Percentiles rank a stretch among this genome's conserved stretches.
These are phyloP conservation scores for Mola mola DNA, from an alignment of 2,113 vertebrate genomes.

Conservation along the genomic window DNA sequence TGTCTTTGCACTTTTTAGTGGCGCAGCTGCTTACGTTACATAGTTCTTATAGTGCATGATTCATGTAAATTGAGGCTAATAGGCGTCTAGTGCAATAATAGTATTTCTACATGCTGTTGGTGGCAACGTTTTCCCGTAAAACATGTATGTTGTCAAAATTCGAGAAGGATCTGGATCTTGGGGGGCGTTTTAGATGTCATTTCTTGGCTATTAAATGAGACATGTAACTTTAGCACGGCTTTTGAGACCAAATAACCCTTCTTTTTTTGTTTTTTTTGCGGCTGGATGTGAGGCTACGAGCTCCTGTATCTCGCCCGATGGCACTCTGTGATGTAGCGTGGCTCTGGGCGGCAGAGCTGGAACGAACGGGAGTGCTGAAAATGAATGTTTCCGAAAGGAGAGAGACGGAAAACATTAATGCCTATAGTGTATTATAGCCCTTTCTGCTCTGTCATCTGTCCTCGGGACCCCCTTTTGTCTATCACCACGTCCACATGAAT, in stretches of 20 bases:
- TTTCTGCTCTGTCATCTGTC: conserved; percentile 47
- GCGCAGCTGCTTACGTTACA: conserved; percentile 51
- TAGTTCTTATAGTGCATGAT: conserved; percentile 68
- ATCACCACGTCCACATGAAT: conserved; percentile 17
- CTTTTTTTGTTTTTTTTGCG: conserved; percentile 43
- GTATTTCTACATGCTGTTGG: conserved; percentile 32
- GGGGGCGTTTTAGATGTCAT: conserved; percentile 11
- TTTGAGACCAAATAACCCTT: conserved; percentile 50
- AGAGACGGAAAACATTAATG: conserved; percentile 42
- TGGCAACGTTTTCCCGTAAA: conserved; percentile 40
- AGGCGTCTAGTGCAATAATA: conserved; percentile 54
- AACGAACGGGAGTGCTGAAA: conserved; percentile 28
- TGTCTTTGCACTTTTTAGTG: conserved; percentile 62
- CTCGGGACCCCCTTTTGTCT: conserved; percentile 21
- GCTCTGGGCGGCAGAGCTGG: conserved; percentile 38
- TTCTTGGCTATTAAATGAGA: conserved; percentile 44
- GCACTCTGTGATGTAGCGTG: conserved; percentile 33
- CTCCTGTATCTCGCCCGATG: conserved; percentile 21
- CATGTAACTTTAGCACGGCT: conserved; percentile 40
- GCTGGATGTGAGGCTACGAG: conserved; percentile 29
- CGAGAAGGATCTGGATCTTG: neutral
- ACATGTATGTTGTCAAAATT: conserved; percentile 33
- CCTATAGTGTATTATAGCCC: conserved; percentile 63
- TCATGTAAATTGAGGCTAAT: conserved; percentile 47
- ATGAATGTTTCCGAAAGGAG: conserved; percentile 61